Evolutionary conservation across 2,113 vertebrate species (phyloP), one percentile per base, ranked within the genome.

Genomic region (Pygoscelis adeliae): DNA sequence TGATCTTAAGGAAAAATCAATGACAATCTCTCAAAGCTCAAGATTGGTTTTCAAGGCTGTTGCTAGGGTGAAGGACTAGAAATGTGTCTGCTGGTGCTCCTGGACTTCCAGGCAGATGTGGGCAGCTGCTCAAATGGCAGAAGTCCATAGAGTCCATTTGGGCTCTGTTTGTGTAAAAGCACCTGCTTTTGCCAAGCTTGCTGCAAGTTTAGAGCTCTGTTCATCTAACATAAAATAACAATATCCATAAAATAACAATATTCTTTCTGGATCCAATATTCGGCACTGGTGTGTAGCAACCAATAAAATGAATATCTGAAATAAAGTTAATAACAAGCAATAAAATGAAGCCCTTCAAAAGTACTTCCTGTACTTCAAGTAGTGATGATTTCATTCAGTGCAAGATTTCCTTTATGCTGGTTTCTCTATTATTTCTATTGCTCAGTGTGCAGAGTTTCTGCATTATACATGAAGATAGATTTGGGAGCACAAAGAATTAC

Each of bases 1-100:
- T 76, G 81, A 87, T 93, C 59, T 97, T 96, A 77, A 91, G 78
- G 82, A 93, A 97, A 97, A 97, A 97, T 97, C 91, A 83, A 50
- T 96, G 78, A 78, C 62, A 55, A 11, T 83, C 40, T 90, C 74
- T 91, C 53, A 70, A 80, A 90, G 78, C 67, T 83, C 58, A 70
- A 59, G 89, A 80, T 27, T 85, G 71, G 70, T 66, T 95, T 90
- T 88, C 87, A 83, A 91, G 67, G 26, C 74, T 10, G 21, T 90
- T 95, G 78, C 89, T 87, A 83, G 21, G 74, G 15, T 32, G 26
- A 88, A 90, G 73, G 86, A 76, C 58, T 87, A 82, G 49, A 74
- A 70, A 83, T 46, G 27, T 78, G 78, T 70, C 62, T 80, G 67
- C 30, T 79, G 29, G 15, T 89, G 34, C 46, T 95, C 14, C 89